Evolutionary conservation across 2,797 vertebrate genomes (phyloP).

Genomic region (Sitta carolinensis): DNA sequence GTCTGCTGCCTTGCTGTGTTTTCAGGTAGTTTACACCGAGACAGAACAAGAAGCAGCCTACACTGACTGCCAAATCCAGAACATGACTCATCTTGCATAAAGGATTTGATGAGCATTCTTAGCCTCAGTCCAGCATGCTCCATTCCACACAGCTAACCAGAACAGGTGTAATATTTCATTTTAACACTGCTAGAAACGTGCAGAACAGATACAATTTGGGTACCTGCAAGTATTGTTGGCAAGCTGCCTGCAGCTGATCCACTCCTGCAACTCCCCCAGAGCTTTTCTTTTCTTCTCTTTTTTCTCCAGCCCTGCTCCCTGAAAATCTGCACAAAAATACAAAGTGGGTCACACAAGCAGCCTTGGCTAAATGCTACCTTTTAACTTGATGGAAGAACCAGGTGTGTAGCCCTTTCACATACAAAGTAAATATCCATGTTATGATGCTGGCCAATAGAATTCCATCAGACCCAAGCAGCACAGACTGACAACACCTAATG

Average conservation of each 20-base stretch:
- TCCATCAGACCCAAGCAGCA: background rate
- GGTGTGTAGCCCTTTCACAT: background rate
- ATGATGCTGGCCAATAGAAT: background rate
- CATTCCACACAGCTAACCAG: background rate
- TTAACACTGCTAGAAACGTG: background rate
- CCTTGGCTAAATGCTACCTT: background rate
- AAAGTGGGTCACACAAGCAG: background rate
- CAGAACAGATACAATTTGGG: background rate
- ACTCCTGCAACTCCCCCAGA: background rate
- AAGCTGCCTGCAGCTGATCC: constrained; percentile 43
- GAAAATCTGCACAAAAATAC: constrained; percentile 39
- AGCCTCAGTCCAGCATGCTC: background rate
- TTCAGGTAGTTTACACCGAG: background rate
- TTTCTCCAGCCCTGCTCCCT: background rate
- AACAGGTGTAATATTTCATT: background rate
- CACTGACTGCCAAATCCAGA: background rate
- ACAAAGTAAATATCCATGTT: background rate
- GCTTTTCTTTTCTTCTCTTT: constrained; percentile 55
- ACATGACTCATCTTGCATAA: rapidly evolving
- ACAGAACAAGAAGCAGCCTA: background rate
- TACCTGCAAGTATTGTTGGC: constrained; percentile 77
- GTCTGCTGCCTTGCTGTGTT: background rate
- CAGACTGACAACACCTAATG: background rate
- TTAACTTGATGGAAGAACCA: background rate
- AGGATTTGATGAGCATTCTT: background rate